These are phyloP conservation scores for Neosalanx taihuensis DNA, from an alignment of 2,797 vertebrate genomes.

Conservation along the genomic window DNA sequence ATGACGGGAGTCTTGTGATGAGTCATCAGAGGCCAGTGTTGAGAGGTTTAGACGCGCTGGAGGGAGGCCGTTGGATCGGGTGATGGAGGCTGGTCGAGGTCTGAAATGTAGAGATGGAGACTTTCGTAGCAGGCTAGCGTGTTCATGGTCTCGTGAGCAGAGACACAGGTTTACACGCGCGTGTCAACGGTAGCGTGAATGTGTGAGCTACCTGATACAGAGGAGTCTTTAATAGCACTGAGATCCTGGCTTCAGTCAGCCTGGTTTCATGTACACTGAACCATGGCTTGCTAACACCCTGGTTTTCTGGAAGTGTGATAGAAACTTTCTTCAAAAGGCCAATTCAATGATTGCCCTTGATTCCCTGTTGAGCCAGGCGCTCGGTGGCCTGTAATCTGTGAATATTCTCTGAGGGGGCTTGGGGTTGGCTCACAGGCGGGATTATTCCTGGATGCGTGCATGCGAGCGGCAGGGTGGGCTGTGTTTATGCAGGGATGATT, in stretches of 20 bases:
- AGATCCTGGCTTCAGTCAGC: too few species aligned
- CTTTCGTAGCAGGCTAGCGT: too few species aligned
- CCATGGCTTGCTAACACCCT: too few species aligned
- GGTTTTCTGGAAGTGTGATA: neutral
- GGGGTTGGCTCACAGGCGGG: conserved; percentile 50
- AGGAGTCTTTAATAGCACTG: too few species aligned
- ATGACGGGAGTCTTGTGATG: too few species aligned
- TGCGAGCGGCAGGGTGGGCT: conserved; percentile 43
- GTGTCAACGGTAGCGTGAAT: neutral
- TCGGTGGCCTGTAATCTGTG: conserved; percentile 36
- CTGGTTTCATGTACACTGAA: too few species aligned
- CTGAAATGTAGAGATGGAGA: too few species aligned
- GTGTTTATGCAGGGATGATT: conserved; percentile 67
- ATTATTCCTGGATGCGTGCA: conserved; percentile 46
- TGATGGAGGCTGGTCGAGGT: too few species aligned
- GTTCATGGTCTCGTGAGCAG: too few species aligned
- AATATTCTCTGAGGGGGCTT: conserved; percentile 39
- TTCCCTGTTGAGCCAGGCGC: conserved; percentile 34
- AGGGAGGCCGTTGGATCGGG: too few species aligned
- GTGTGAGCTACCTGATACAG: neutral
- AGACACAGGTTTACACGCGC: neutral
- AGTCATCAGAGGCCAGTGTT: too few species aligned
- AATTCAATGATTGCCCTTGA: conserved; percentile 22
- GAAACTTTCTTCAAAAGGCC: conserved; percentile 15
- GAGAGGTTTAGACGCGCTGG: too few species aligned